Evolutionary conservation across 2,113 vertebrate species (phyloP).

Genomic region (Octodon degus): DNA sequence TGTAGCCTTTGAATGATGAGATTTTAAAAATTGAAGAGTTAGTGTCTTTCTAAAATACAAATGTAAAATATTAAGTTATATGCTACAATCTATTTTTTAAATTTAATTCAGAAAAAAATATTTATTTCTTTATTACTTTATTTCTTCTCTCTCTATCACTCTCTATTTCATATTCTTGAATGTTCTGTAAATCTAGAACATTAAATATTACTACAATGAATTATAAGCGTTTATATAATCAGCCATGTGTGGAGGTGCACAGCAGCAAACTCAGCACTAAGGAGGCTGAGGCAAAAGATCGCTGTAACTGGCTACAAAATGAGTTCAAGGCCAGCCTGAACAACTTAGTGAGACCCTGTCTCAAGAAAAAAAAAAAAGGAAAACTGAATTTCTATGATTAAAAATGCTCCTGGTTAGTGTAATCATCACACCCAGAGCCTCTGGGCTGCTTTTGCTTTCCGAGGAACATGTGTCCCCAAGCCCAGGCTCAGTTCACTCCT

Average conservation of each 20-base stretch:
- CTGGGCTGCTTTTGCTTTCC: background rate
- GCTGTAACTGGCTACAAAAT: background rate
- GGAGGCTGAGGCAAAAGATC: background rate
- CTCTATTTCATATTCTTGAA: background rate
- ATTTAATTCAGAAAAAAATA: background rate
- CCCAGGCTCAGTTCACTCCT: accelerated
- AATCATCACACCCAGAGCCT: background rate
- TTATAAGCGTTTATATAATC: no score
- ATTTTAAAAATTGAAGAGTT: background rate
- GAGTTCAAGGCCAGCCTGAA: background rate
- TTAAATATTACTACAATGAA: background rate
- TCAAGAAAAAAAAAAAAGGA: background rate
- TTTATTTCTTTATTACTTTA: no score
- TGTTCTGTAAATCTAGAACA: background rate
- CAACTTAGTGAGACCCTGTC: background rate
- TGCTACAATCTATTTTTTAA: background rate
- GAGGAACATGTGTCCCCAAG: accelerated
- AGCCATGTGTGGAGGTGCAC: background rate
- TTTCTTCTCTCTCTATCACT: no score
- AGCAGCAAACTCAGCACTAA: background rate
- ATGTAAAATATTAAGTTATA: background rate
- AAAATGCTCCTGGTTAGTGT: accelerated
- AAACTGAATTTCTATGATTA: background rate
- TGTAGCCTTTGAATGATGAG: background rate
- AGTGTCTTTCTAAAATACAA: background rate